Conservation (phyloP, 2,888 invertebrate species). For the Agonopterix heracliana region DNA sequence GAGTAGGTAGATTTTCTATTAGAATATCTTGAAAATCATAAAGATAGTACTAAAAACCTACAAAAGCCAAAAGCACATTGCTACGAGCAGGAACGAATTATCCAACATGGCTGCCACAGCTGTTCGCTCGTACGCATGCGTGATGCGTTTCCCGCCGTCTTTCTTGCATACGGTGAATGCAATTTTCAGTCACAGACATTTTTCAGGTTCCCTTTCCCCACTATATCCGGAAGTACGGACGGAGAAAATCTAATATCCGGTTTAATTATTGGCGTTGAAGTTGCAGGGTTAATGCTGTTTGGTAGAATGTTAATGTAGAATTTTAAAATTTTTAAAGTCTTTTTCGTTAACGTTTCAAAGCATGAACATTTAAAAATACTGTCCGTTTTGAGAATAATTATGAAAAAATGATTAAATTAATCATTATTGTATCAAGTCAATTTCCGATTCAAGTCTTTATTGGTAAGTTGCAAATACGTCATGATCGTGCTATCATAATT, state of each 20-base stretch:
- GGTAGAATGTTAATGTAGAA: too few species aligned
- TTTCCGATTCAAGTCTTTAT: too few species aligned
- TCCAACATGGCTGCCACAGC: slow-evolving; percentile 65
- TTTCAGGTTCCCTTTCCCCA: not conserved
- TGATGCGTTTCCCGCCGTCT: slow-evolving; percentile 62
- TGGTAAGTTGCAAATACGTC: too few species aligned
- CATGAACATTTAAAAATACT: not conserved
- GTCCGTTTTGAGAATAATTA: not conserved
- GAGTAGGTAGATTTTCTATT: too few species aligned
- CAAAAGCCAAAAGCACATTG: slow-evolving; percentile 24
- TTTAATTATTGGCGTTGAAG: not conserved
- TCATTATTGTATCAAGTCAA: too few species aligned
- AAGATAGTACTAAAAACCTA: too few species aligned
- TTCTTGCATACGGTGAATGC: slow-evolving; percentile 20
- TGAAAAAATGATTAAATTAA: too few species aligned
- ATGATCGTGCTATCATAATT: too few species aligned
- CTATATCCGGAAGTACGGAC: not conserved
- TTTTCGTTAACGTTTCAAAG: not conserved
- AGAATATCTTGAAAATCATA: too few species aligned
- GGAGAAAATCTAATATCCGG: not conserved
- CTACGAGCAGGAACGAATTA: slow-evolving; percentile 25
- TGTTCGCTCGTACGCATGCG: slow-evolving; percentile 62
- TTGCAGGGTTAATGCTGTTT: not conserved
- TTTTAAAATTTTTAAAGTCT: not conserved
- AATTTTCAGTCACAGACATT: slow-evolving; percentile 2